phyloP scores from a whole-genome alignment of 2,797 vertebrate species.

The Loris lydekkerianus region DNA sequence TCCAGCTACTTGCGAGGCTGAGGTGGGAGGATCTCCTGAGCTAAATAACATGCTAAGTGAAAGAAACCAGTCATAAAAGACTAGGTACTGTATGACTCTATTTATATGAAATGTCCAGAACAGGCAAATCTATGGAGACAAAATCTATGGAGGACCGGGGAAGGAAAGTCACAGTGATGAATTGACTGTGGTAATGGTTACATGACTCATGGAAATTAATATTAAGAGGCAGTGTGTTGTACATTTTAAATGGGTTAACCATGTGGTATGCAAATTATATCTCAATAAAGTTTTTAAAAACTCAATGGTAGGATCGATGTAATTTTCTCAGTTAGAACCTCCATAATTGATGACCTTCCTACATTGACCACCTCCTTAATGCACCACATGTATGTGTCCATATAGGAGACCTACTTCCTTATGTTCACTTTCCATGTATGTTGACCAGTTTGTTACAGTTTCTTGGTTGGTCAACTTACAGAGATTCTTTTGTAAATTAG shows the following conservation, averaged over 20 bases:
- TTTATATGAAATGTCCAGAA: not conserved
- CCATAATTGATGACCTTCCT: no score
- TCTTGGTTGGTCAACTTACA: no score
- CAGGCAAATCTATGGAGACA: not conserved
- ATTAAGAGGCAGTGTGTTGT: not conserved
- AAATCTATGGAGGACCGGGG: not conserved
- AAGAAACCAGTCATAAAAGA: not conserved
- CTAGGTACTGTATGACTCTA: not conserved
- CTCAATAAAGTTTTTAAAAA: not conserved
- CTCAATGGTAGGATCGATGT: not conserved
- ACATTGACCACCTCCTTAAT: no score
- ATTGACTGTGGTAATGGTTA: not conserved
- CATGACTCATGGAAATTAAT: not conserved
- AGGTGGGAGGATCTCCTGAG: not conserved
- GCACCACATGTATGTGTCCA: no score
- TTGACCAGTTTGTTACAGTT: no score
- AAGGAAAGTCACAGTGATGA: not conserved
- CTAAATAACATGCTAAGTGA: not conserved
- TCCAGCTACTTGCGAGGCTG: no score
- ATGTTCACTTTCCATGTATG: no score
- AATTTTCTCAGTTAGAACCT: not conserved
- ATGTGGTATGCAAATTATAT: not conserved
- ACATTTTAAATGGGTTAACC: not conserved
- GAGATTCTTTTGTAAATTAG: not conserved
- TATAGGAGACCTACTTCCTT: not conserved